phyloP scores from a whole-genome alignment of 2,888 invertebrate genomes.

The Ischnura elegans region DNA sequence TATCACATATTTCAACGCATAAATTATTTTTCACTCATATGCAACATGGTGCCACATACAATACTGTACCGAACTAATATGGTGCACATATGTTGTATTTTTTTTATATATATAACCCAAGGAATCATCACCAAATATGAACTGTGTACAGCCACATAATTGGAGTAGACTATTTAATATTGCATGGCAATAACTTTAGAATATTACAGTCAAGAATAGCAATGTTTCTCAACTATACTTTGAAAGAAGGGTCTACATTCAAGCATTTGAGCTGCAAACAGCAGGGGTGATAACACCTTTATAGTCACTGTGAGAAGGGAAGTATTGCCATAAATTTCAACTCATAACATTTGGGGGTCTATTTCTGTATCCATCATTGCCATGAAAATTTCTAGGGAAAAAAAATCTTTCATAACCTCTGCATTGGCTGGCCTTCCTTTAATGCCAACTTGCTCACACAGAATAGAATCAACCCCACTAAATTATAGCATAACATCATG shows the following conservation, averaged over 20 bases:
- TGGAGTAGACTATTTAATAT: constrained; percentile 62
- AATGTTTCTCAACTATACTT: constrained; percentile 60
- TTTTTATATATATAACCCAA: constrained; percentile 33
- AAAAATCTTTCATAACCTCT: background rate
- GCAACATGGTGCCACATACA: constrained; percentile 52
- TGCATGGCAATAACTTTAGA: constrained; percentile 61
- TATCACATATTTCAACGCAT: constrained; percentile 41
- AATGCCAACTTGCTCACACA: background rate
- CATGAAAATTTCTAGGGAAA: background rate
- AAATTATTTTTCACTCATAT: background rate
- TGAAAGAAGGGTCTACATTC: constrained; percentile 33
- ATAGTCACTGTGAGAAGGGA: constrained; percentile 24
- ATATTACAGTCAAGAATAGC: constrained; percentile 59
- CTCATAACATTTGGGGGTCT: constrained; percentile 1
- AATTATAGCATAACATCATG: background rate
- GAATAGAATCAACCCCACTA: background rate
- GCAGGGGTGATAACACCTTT: constrained; percentile 40
- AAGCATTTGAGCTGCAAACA: constrained; percentile 57
- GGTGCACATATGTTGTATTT: constrained; percentile 42
- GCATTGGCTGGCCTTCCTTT: background rate
- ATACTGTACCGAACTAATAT: constrained; percentile 8
- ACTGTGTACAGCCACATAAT: constrained; percentile 56
- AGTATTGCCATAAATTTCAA: constrained; percentile 30
- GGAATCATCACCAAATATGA: constrained; percentile 43
- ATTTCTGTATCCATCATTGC: background rate